Conservation (phyloP, 1,140 invertebrate species). For the Trachelipus rathkii region DNA sequence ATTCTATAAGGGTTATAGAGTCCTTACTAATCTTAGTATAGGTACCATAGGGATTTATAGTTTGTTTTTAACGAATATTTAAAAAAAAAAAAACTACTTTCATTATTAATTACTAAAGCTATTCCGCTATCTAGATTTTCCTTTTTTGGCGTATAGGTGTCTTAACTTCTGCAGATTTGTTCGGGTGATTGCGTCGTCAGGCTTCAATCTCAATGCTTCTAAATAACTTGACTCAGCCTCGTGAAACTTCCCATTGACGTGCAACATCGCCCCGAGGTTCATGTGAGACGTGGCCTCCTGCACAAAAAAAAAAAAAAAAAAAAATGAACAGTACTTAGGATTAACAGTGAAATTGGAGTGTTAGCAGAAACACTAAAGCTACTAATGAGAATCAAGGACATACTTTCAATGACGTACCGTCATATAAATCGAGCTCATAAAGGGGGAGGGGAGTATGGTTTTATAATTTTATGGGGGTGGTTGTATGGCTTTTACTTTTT, state of each 20-base stretch:
- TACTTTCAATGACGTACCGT: neutral
- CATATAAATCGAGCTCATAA: no score
- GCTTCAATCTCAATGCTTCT: constrained; percentile 61
- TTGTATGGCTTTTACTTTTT: no score
- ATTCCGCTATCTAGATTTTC: constrained; percentile 37
- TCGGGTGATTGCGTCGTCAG: constrained; percentile 45
- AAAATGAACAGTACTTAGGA: no score
- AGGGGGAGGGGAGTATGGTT: no score
- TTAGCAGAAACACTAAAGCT: constrained; percentile 12
- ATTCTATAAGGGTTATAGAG: no score
- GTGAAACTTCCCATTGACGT: constrained; percentile 82
- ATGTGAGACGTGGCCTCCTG: constrained; percentile 80
- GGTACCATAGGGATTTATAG: no score
- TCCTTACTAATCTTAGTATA: no score
- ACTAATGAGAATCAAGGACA: neutral
- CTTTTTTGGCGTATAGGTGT: constrained; percentile 43
- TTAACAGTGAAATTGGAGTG: constrained; percentile 17
- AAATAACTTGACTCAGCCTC: constrained; percentile 80
- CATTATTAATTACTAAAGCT: neutral
- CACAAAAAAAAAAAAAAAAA: constrained; percentile 22
- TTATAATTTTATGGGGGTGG: no score
- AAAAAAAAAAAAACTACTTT: no score
- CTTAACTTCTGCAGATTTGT: constrained; percentile 46
- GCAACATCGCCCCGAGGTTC: constrained; percentile 88
- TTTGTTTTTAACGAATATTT: no score